Evolutionary conservation across 2,113 vertebrate species (phyloP).

Genomic region (Macrotus californicus): DNA sequence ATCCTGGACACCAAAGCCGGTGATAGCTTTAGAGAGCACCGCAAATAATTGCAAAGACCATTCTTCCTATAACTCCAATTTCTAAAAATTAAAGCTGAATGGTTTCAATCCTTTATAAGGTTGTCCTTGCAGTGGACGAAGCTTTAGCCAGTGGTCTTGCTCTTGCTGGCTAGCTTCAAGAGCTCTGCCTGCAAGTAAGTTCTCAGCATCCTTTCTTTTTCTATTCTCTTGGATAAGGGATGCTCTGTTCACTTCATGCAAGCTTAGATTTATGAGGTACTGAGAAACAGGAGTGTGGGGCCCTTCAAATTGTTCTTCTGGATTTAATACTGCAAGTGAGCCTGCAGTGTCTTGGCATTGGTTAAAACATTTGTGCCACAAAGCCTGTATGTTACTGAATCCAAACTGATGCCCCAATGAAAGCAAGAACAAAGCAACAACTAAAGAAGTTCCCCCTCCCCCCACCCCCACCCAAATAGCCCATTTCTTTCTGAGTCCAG

Average conservation of each 20-base stretch:
- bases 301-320: neutral
- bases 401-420: neutral
- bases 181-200: neutral
- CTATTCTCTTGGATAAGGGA: neutral
- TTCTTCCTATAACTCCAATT: neutral
- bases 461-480: neutral
- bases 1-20: conserved; percentile 7
- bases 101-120: neutral
- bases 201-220: neutral
- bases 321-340: conserved; percentile 4
- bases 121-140: conserved; percentile 20
- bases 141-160: neutral
- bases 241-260: conserved; percentile 7
- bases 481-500: neutral
- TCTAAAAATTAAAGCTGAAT: neutral
- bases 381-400: neutral
- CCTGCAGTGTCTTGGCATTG: neutral
- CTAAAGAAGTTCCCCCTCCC: neutral
- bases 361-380: neutral
- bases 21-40: neutral
- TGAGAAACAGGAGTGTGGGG: neutral
- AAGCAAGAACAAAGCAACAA: conserved; percentile 47
- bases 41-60: conserved; percentile 20
- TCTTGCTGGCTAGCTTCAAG: neutral
- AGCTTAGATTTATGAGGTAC: conserved; percentile 38